Base-by-base conservation (phyloP, 2,888 invertebrate species). In the Resseliella maxima region DNA sequence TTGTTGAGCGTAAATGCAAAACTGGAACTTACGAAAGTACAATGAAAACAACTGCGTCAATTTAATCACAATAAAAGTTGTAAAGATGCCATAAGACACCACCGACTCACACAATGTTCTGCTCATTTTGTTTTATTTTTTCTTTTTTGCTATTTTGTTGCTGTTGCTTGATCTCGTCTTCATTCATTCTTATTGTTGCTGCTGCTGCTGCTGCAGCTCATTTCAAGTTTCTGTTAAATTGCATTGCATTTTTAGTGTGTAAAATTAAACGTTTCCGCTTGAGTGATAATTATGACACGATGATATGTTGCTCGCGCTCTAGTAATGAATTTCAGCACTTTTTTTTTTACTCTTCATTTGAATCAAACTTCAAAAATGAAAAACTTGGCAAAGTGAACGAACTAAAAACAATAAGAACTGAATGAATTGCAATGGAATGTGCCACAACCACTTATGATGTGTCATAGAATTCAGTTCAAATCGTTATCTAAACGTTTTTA, bases 221-320 rank as follows among this genome's bases (percentile, higher is more conserved):
- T 50, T 59, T 27, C 59, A 24, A 31, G 31, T 72, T 72, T 24
- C 31, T 72, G 31, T 72, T 72, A 12, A 31, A 35, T 72, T 72
- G 72, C 72, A 72, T 72, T 35, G 72, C 72, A 72, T 72, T 72
- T 72, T 72, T 15, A 31, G 18, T 72, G 72, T 72, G 72, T 72
- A 72, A 72, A 72, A 72, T 72, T 72, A 72, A 72, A 72, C 72
- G 72, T 72, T 72, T 72, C 72, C 72, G 72, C 72, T 72, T 72
- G 72, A 72, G 72, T 72, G 72, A 72, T 72, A 72, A 72, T 72
- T 72, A 72, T 72, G 72, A 72, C 72, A 72, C 31, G 72, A 72
- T 72, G 72, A 31, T 72, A 72, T 72, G 72, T 72, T 59, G 72
- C 72, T 72, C 72, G 72, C 72, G 72, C 35, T 72, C 72, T 72